These are phyloP conservation scores for Anguilla japonica DNA, from an alignment of 2,113 vertebrate species.

Conservation along the genomic window DNA sequence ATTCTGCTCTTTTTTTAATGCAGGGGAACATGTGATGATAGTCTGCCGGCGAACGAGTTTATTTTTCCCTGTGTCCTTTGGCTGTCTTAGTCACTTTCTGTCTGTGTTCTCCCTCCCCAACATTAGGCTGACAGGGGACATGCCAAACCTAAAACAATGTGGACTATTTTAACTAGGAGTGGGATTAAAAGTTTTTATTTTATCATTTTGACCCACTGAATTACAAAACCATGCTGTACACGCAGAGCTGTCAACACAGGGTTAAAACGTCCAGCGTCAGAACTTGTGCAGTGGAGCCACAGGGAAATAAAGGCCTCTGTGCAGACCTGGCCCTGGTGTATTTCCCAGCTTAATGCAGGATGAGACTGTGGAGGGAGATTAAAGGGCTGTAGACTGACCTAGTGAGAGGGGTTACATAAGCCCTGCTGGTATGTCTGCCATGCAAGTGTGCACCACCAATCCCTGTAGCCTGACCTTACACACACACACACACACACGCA, in stretches of 20 bases:
- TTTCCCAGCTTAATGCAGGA: slow-evolving; percentile 5
- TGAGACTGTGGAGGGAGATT: slow-evolving; percentile 15
- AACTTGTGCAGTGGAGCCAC: not conserved
- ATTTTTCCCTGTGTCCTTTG: not conserved
- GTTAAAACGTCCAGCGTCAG: not conserved
- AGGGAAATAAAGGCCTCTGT: not conserved
- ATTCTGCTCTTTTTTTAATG: not conserved
- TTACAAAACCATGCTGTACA: not conserved
- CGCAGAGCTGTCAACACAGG: not conserved
- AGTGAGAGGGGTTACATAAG: slow-evolving; percentile 40
- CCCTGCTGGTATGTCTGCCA: slow-evolving; percentile 28
- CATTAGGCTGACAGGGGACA: not conserved
- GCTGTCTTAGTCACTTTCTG: not conserved
- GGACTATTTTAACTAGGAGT: not conserved
- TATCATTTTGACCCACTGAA: not conserved
- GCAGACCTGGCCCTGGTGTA: not conserved
- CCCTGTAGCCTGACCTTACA: slow-evolving; percentile 23
- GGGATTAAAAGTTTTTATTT: not conserved
- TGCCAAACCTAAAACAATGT: not conserved
- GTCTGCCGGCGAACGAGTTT: not conserved
- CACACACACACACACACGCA: not conserved
- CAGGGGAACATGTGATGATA: not conserved
- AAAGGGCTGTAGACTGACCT: slow-evolving; percentile 36
- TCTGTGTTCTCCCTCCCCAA: not conserved
- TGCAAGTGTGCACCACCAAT: slow-evolving; percentile 24